These are phyloP conservation scores for Synchiropus splendidus DNA, from an alignment of 2,113 vertebrate genomes.

Conservation along the genomic window DNA sequence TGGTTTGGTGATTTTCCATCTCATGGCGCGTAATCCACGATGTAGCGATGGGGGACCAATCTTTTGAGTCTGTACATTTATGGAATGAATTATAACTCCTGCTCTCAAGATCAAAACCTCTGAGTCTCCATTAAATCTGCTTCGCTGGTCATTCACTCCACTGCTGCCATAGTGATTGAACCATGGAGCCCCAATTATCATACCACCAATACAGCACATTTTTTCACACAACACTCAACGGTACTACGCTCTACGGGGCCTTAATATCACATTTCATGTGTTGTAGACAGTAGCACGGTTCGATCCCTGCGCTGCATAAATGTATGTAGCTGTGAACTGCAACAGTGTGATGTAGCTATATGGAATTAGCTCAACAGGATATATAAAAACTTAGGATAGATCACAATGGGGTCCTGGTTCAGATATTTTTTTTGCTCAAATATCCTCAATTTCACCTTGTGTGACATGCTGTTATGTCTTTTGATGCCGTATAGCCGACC, in stretches of 20 bases:
- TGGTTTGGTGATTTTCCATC: slow-evolving; percentile 11
- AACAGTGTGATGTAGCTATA: too few species aligned
- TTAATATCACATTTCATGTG: slow-evolving; percentile 1
- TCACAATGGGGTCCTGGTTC: too few species aligned
- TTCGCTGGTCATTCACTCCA: background rate
- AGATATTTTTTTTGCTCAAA: too few species aligned
- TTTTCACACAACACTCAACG: background rate
- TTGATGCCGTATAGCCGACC: too few species aligned
- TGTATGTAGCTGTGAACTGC: too few species aligned
- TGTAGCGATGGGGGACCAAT: slow-evolving; percentile 7
- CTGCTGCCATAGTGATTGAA: background rate
- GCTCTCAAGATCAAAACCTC: slow-evolving; percentile 16
- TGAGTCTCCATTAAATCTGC: slow-evolving; percentile 13
- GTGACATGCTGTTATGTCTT: too few species aligned
- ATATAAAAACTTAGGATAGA: too few species aligned
- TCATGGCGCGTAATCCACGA: background rate
- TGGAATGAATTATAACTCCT: slow-evolving; percentile 16
- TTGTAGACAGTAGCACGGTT: too few species aligned
- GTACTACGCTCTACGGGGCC: background rate
- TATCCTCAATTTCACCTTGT: too few species aligned
- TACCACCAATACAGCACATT: background rate
- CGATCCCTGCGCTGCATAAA: too few species aligned
- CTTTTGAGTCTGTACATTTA: slow-evolving; percentile 11
- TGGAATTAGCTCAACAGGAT: too few species aligned
- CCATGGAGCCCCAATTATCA: background rate